Base-by-base conservation (phyloP, 2,888 invertebrate species). In the Lampropteryx suffumata region DNA sequence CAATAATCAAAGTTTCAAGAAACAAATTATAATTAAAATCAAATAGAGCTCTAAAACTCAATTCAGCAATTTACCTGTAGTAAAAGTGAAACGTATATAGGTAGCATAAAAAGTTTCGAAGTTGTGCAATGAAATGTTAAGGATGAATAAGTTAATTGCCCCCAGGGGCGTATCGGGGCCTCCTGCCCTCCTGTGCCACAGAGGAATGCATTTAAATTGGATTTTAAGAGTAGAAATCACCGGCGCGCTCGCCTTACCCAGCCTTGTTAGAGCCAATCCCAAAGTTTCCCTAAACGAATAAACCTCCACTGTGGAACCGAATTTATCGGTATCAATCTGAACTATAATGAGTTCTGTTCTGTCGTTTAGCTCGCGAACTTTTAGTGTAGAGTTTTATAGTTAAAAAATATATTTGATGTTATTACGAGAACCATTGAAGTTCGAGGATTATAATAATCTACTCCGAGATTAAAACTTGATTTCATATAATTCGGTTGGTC, bases 191-290 rank as follows among this genome's bases (percentile, higher is more conserved):
- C 86, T 84, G 88, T 77, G 89, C 85, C 87, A 82, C 88, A 87
- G 87, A 88, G 90, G 89, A 90, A 90, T 90, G 89, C 90, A 90
- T 90, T 90, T 90, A 90, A 90, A 90, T 90, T 89, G 89, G 89
- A 88, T 89, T 90, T 89, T 90, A 90, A 89, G 90, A 89, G 87
- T 84, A 86, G 88, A 88, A 90, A 90, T 89, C 89, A 87, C 86
- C 82, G 82, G 73, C 78, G 81, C 71, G 72, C 81, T 79, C 77
- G 79, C 82, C 80, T 79, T 77, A 78, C 76, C 72, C 75, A 76
- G 84, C 83, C 89, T 88, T 88, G 88, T 89, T 90, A 87, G 82
- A 86, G 82, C 82, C 87, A 86, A 88, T 87, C 87, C 86, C 86
- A 79, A 87, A 89, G 84, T 89, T 90, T 84, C 85, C 87, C 87